Evolutionary conservation across 2,797 vertebrate genomes (phyloP), one percentile per base, ranked within the genome.

Genomic region (Falco novaeseelandiae): DNA sequence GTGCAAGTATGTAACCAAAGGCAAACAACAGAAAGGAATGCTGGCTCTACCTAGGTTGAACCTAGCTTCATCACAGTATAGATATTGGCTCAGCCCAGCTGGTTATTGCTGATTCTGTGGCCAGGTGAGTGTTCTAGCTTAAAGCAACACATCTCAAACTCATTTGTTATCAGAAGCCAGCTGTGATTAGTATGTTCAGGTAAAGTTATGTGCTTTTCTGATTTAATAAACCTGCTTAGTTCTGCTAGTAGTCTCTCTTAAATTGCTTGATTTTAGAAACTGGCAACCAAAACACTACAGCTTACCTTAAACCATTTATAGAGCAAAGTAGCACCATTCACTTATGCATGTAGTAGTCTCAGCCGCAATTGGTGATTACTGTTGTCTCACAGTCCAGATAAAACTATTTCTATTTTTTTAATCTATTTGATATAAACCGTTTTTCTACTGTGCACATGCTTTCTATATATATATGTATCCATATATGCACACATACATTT

Each of bases 1-100:
- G 81, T 93, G 90, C 89, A 54, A 95, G 65, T 88, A 94, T 26
- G 89, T 57, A 94, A 36, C 81, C 92, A 40, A 82, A 96, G 96
- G 49, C 59, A 40, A 96, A 69, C 6, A 83, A 32, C 0, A 6
- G 29, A 78, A 48, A 44, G n/a, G 29, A 92, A 63, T n/a, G 12
- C 5, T 88, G 38, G 12, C 8, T 90, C 18, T 83, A 1, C 38
- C 48, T 58, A 11, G 9, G 32, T 34, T 69, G 46, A 89, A 67
- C 11, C 0, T 32, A 16, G 27, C 22, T 61, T 85, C 32, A 49
- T 70, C 32, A 42, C 27, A 85, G 29, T 17, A 29, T 1, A 46
- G 22, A 48, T 48, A 82, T 55, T 44, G 55, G 23, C 48, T 88
- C 46, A 82, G 66, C 8, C 38, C 12, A 1, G 4, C 4, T 40